A percentile compares a stretch with the other conserved stretches of the same genome.
Conservation (phyloP, 2,113 vertebrate genomes). For the Colistium nudipinnis region DNA sequence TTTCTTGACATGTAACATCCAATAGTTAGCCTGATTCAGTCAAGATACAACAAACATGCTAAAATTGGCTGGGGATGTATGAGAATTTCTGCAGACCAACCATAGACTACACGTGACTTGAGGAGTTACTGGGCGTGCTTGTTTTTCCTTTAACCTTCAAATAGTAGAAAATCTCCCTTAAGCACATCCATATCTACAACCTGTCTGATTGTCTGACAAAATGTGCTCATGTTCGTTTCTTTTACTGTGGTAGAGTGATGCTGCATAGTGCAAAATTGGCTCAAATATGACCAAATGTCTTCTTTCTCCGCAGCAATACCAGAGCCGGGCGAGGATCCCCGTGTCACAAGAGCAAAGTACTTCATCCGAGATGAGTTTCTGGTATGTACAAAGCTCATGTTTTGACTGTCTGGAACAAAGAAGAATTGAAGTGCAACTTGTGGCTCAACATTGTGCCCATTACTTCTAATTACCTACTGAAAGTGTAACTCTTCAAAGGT, state of each 20-base stretch:
- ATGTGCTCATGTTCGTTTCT: neutral
- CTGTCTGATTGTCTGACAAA: neutral
- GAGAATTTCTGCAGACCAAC: too few species aligned
- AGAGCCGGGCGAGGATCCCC: slow-evolving; percentile 93
- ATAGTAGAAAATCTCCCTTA: neutral
- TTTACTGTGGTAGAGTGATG: neutral
- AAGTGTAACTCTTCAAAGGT: too few species aligned
- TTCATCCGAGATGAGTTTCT: slow-evolving; percentile 99
- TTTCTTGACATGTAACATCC: neutral
- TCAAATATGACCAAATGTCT: slow-evolving; percentile 30
- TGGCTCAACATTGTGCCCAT: too few species aligned
- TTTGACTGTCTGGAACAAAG: slow-evolving; percentile 5
- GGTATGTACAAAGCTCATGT: slow-evolving; percentile 80
- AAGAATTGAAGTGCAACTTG: too few species aligned
- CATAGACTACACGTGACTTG: too few species aligned
- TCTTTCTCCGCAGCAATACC: slow-evolving; percentile 86
- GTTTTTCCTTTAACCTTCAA: neutral
- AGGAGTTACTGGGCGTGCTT: too few species aligned
- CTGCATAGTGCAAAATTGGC: neutral
- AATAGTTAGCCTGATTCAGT: neutral
- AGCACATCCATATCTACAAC: neutral
- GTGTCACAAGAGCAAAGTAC: slow-evolving; percentile 98
- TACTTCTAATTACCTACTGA: too few species aligned
- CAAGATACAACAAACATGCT: neutral
- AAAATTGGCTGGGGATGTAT: too few species aligned